Percentiles rank a stretch among this genome's conserved stretches.
Conservation (phyloP, 2,797 vertebrate species). For the Molossus molossus region DNA sequence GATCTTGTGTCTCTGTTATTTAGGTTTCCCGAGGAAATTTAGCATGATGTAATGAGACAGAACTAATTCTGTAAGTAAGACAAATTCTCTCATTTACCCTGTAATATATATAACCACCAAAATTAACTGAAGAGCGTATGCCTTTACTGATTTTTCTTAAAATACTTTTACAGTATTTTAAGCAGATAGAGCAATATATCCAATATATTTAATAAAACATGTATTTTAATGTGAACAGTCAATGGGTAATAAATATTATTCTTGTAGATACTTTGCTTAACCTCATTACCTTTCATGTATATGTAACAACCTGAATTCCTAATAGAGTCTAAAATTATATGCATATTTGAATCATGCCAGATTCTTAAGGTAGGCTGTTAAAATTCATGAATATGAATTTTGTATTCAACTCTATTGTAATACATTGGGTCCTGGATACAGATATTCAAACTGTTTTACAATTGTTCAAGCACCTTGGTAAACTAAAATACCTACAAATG, state of each 20-base stretch:
- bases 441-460: neutral
- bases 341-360: neutral
- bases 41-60: constrained; percentile 61
- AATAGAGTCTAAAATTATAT: neutral
- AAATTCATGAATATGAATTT: neutral
- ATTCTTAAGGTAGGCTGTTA: neutral
- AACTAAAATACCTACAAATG: neutral
- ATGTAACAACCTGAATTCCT: neutral
- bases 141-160: neutral
- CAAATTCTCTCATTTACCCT: constrained; percentile 63
- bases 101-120: neutral
- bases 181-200: neutral
- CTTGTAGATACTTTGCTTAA: neutral
- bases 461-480: neutral
- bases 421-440: neutral
- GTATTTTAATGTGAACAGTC: neutral
- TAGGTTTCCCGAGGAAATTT: constrained; percentile 47
- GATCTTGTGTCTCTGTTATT: constrained; percentile 44
- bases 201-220: neutral
- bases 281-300: neutral
- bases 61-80: constrained; percentile 69
- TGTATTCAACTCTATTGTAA: neutral
- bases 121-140: constrained; percentile 20
- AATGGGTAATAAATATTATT: neutral
- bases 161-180: neutral